Base-by-base conservation (phyloP, 2,797 vertebrate species). In the Ptychobarbus kaznakovi region DNA sequence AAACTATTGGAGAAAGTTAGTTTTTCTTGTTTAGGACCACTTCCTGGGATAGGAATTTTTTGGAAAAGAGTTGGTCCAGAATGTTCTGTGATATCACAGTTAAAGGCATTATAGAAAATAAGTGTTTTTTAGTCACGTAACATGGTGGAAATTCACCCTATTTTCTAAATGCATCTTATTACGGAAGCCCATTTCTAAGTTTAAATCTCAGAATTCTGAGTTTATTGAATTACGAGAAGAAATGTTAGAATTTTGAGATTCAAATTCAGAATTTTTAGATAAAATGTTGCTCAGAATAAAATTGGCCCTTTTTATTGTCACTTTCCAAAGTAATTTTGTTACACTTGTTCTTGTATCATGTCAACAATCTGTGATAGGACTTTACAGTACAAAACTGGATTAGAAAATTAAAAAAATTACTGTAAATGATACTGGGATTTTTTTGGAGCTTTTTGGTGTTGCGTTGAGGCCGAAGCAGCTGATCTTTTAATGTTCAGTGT, bases 401-500 rank as follows among this genome's bases (percentile, higher is more conserved):
- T 49, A 74, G 25, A 5, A 40, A 76, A 11, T 18, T 3, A 7
- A 66, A 42, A 22, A 16, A n/a, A 25, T 20, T 1, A 6, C 53
- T 66, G 46, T n/a, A 51, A 35, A 76, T 65, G 0, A 53, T 38
- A 5, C 35, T 76, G 28, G 81, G 28, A 25, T 79, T 42, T 79
- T 42, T 75, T 25, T 66, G 6, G 22, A 22, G 61, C 18, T n/a
- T 73, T 25, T 82, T 61, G 38, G 53, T 74, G 42, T 51, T 51
- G 22, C 22, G 25, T 69, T 69, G 35, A 56, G 46, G 35, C 66
- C 15, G 32, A 49, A 76, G 61, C 82, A 83, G 61, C 72, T 83
- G 82, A 76, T 76, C 22, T 80, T 80, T 63, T 80, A 80, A 46
- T 65, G 77, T 80, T 35, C 77, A 80, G 61, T 35, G 72, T 40